Percentiles rank a stretch among this genome's conserved stretches.
These are phyloP conservation scores for Adelphocoris suturalis DNA, from an alignment of 2,888 invertebrate species.

Conservation along the genomic window DNA sequence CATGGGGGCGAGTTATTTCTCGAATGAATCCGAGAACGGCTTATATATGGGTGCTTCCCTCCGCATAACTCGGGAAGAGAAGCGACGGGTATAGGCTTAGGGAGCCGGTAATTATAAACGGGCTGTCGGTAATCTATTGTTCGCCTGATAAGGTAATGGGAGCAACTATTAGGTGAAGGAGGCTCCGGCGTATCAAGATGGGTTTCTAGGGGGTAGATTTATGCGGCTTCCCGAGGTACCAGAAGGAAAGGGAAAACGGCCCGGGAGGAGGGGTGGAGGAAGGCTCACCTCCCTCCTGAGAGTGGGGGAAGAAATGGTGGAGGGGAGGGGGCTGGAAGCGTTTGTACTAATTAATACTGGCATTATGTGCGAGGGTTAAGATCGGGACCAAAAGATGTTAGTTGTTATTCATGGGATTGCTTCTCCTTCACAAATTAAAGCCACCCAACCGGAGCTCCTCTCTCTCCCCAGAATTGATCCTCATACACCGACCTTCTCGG, in stretches of 20 bases:
- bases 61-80: constrained; percentile 22
- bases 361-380: constrained; percentile 53
- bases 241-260: background rate
- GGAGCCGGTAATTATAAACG: constrained; percentile 59
- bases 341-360: constrained; percentile 69
- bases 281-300: background rate
- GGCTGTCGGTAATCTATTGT: constrained; percentile 66
- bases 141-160: constrained; percentile 63
- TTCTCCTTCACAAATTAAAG: constrained; percentile 69
- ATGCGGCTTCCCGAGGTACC: constrained; percentile 47
- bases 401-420: constrained; percentile 70
- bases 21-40: constrained; percentile 10
- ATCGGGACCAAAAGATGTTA: constrained; percentile 66
- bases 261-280: background rate
- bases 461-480: constrained; percentile 45
- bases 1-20: constrained; percentile 15
- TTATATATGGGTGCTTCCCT: background rate
- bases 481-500: constrained; percentile 35
- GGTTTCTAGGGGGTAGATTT: constrained; percentile 50
- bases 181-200: constrained; percentile 63
- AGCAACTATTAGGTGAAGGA: constrained; percentile 69
- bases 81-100: constrained; percentile 18
- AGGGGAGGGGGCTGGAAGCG: constrained; percentile 19
- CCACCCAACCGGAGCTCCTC: constrained; percentile 42
- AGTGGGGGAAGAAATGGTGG: background rate